Percentiles rank a stretch among this genome's conserved stretches.
phyloP scores from a whole-genome alignment of 2,888 invertebrate species.

The Chrysopilus asiliformis region DNA sequence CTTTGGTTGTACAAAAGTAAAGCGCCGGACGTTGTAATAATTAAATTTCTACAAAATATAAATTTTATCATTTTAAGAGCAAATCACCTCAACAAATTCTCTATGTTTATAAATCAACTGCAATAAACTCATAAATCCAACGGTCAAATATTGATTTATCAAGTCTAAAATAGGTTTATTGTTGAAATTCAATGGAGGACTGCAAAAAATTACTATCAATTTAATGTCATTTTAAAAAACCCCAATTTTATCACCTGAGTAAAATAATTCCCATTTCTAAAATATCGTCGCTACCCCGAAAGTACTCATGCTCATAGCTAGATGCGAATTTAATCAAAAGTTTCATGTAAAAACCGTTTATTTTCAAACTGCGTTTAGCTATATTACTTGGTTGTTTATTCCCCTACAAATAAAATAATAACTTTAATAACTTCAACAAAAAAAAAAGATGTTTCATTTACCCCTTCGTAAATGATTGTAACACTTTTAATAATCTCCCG shows the following conservation, averaged over 20 bases:
- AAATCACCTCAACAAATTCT: slow-evolving; percentile 4
- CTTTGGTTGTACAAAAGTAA: too few species aligned
- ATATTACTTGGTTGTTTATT: too few species aligned
- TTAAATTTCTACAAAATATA: too few species aligned
- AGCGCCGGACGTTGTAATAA: too few species aligned
- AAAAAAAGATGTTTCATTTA: too few species aligned
- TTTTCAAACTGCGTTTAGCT: slow-evolving; percentile 6
- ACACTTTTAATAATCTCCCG: slow-evolving; percentile 9
- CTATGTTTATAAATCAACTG: slow-evolving; percentile 6
- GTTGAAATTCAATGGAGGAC: background rate
- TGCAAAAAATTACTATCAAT: too few species aligned
- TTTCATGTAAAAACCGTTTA: slow-evolving; percentile 9
- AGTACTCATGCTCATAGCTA: slow-evolving; percentile 5
- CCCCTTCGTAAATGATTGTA: slow-evolving; percentile 2
- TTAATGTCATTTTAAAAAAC: too few species aligned
- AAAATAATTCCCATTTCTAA: too few species aligned
- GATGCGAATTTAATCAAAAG: slow-evolving; percentile 6
- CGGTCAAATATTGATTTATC: slow-evolving; percentile 1
- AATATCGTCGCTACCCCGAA: slow-evolving; percentile 5
- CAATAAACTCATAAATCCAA: slow-evolving; percentile 6
- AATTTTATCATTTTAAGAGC: background rate
- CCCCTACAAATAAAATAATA: too few species aligned
- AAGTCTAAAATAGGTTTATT: background rate
- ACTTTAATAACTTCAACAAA: too few species aligned
- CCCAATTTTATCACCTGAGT: too few species aligned